Conservation (phyloP, 2,888 invertebrate species). For the Cantharis rufa region DNA sequence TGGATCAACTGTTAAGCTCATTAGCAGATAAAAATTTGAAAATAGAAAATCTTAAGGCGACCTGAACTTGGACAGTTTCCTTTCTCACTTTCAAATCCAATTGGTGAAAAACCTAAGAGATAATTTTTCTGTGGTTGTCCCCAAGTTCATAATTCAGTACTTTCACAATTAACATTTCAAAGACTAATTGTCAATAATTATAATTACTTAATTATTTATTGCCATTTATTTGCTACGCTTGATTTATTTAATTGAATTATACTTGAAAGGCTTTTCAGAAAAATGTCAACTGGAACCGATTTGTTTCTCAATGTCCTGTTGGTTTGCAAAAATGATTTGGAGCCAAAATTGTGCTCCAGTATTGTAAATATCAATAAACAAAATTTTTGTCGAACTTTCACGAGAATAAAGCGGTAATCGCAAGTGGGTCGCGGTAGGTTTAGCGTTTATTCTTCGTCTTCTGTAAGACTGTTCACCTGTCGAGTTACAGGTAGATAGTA, state of each 20-base stretch:
- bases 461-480: constrained; percentile 34
- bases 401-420: constrained; percentile 33
- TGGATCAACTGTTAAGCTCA: background rate
- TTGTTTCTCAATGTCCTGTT: background rate
- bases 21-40: background rate
- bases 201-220: background rate
- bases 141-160: background rate
- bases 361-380: background rate
- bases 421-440: constrained; percentile 35
- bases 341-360: background rate
- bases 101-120: background rate
- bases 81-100: background rate
- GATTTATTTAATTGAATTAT: background rate
- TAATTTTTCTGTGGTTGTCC: background rate
- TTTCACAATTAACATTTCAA: background rate
- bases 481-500: constrained; percentile 31
- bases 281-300: background rate
- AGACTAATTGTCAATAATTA: background rate
- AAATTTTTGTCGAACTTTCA: constrained; percentile 30
- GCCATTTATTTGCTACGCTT: background rate
- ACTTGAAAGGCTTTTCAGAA: background rate
- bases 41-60: background rate
- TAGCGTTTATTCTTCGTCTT: constrained; percentile 33
- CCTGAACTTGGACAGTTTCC: background rate
- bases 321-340: background rate